Percentiles rank a stretch among this genome's conserved stretches.
These are phyloP conservation scores for Tenualosa thibaudeaui DNA, from an alignment of 2,797 vertebrate genomes.

Conservation along the genomic window DNA sequence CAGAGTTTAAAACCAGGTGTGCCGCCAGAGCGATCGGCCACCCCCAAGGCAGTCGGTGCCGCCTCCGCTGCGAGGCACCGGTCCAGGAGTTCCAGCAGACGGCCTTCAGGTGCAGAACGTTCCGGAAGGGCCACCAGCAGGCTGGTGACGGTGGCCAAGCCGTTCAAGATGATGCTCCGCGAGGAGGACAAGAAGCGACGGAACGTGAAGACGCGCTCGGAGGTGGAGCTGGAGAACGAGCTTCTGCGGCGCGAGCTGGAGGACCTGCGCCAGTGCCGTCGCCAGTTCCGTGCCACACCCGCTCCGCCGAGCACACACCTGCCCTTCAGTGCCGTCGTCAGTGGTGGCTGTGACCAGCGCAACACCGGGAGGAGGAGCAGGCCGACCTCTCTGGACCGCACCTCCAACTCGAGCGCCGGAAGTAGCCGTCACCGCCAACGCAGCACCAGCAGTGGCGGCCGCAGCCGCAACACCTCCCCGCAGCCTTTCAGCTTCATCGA, in stretches of 20 bases:
- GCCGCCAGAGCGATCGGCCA: neutral
- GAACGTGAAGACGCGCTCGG: constrained; percentile 74
- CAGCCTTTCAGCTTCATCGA: constrained; percentile 84
- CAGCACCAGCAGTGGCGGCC: constrained; percentile 43
- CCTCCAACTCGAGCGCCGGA: too few relatives aligned
- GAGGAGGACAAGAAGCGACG: constrained; percentile 82
- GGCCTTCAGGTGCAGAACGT: constrained; percentile 60
- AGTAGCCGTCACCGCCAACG: neutral
- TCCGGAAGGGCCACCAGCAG: constrained; percentile 57
- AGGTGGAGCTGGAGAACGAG: constrained; percentile 75
- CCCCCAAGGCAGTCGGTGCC: neutral
- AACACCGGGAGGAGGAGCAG: neutral
- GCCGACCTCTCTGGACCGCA: neutral
- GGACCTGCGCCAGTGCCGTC: constrained; percentile 83
- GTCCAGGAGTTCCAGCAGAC: constrained; percentile 15
- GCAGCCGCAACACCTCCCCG: constrained; percentile 61
- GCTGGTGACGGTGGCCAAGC: constrained; percentile 80
- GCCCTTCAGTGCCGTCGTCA: constrained; percentile 75
- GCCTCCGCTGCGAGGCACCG: neutral
- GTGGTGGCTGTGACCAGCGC: constrained; percentile 28
- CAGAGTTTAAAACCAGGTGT: neutral
- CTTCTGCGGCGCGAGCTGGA: constrained; percentile 77
- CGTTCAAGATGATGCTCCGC: constrained; percentile 89
- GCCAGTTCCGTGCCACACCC: constrained; percentile 84
- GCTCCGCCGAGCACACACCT: constrained; percentile 76